Evolutionary conservation across 2,797 vertebrate genomes (phyloP), one percentile per base, ranked within the genome.

Genomic region (Anas bernieri): DNA sequence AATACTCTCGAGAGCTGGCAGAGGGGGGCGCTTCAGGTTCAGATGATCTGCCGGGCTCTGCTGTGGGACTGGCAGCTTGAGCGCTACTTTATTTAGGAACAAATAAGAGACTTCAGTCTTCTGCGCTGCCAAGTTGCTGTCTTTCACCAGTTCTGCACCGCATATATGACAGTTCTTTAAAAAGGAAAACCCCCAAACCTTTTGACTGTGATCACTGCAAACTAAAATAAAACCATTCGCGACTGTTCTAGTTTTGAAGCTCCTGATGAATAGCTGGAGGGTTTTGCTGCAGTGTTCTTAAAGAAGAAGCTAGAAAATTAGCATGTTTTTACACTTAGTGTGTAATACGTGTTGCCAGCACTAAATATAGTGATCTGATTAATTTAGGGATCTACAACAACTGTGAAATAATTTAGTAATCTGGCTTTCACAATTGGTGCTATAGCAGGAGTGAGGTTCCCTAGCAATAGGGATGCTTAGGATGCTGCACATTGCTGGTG

Each of bases 261-360:
- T 93, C 68, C 28, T 84, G 64, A 59, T 93, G 74, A 92, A 64
- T 79, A 95, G 74, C 77, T 95, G 59, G 64, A 88, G 79, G 79
- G 67, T 84, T 96, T 83, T 91, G 43, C 81, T 78, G 68, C 74
- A 92, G 73, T 55, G 25, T 22, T 63, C 52, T 92, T 83, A 64
- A 91, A 83, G 62, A 77, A 90, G 70, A 91, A 67, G 81, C 76
- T 92, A 83, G 74, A 91, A 96, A 97, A 96, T 93, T 45, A 52
- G 45, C 45, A 11, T 52, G 23, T 86, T 88, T 85, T 85, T 77
- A 72, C 67, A 74, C 45, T 20, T 22, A 11, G 41, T 3, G 2
- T 11, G 6, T 86, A 43, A 52, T 92, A 58, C 82, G 41, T 1
- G 6, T 87, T 92, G 59, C 52, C 77, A 74, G 52, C 48, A 41